phyloP scores from a whole-genome alignment of 64 coral and sea anemone genomes.

The Cladopsammia gracilis region DNA sequence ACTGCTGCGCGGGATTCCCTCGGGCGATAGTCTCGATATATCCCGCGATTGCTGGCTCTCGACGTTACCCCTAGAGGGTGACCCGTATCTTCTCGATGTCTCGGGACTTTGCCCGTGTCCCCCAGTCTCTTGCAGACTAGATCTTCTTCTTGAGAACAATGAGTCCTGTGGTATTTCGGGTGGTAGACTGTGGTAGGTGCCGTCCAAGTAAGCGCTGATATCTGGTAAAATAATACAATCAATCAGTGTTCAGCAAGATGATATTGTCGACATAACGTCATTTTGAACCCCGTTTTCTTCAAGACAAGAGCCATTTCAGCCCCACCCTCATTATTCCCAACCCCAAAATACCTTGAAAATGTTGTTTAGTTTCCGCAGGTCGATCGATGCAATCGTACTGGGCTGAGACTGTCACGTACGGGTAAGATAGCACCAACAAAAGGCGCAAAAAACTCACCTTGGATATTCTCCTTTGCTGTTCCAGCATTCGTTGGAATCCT shows the following conservation, averaged over 20 bases:
- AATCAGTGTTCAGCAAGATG: too few relatives aligned
- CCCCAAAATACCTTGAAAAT: too few relatives aligned
- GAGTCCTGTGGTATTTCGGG: constrained; percentile 59
- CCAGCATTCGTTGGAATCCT: constrained; percentile 54
- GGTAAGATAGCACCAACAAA: too few relatives aligned
- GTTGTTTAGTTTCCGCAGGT: too few relatives aligned
- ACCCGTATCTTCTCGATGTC: neutral
- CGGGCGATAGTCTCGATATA: neutral
- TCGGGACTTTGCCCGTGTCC: neutral
- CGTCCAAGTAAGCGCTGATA: constrained; percentile 18
- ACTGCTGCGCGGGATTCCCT: neutral
- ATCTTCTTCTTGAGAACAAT: constrained; percentile 67
- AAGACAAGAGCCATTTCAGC: too few relatives aligned
- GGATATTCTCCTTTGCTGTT: neutral
- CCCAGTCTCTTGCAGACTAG: neutral
- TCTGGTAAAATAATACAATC: neutral
- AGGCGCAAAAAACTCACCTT: neutral
- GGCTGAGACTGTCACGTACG: too few relatives aligned
- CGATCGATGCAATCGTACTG: too few relatives aligned
- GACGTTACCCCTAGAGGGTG: neutral
- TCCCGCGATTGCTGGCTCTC: neutral
- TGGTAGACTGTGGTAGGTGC: constrained; percentile 2
- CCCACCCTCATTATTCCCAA: too few relatives aligned
- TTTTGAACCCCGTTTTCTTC: too few relatives aligned
- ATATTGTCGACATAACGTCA: too few relatives aligned